Base-by-base conservation (phyloP, 1,140 invertebrate genomes). In the Scaptomyza pallida region DNA sequence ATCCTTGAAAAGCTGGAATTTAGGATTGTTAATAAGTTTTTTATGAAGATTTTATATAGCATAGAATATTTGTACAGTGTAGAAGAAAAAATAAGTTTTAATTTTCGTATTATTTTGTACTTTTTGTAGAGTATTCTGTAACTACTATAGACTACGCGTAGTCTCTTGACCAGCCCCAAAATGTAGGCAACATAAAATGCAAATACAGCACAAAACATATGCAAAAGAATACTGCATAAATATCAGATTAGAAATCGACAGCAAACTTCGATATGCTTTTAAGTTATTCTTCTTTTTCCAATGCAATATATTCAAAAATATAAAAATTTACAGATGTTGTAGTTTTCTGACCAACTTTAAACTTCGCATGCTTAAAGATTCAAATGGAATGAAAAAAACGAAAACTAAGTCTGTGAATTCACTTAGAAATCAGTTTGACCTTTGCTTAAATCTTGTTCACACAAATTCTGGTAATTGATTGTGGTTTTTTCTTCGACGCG, bases 401-500 rank as follows among this genome's bases (percentile, higher is more conserved):
- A n/a, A n/a, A n/a, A n/a, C n/a, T n/a, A n/a, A n/a, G 19, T 4
- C 19, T 2, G 4, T 21, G 6, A 40, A 61, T n/a, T 41, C 44
- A 35, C 13, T 13, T 10, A 3, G 0, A 23, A 26, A 13, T 26
- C 26, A 19, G 23, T 26, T 9, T 3, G 10, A 26, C 3, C 33
- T 33, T 21, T 21, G 0, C n/a, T 2, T 21, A 37, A 52, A 37
- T 17, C 45, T 40, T 56, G n/a, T 15, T 10, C 15, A 6, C 19
- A 12, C 13, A 55, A 17, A n/a, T 26, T 55, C 21, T 55, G 44
- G 62, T 65, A 67, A 67, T 59, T 57, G 63, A 67, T 67, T 67
- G 35, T 59, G 26, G 17, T 41, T 67, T 51, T 40, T 23, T 33
- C 4, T 21, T 21, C 4, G 19, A 4, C n/a, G 19, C 41, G 40